phyloP scores from a whole-genome alignment of 2,888 invertebrate species.

The Agonopterix heracliana region DNA sequence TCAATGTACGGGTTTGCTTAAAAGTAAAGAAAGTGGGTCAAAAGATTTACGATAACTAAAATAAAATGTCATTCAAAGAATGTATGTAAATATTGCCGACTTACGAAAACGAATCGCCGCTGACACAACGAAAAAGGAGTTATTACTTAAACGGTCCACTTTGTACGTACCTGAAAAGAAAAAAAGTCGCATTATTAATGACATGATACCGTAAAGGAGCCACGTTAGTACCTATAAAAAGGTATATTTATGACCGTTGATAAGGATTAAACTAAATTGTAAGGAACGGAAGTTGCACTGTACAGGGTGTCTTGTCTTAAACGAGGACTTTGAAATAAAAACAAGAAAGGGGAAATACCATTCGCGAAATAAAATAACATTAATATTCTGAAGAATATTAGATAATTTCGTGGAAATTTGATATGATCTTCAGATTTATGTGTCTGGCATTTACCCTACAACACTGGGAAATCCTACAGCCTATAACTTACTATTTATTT shows the following conservation, averaged over 20 bases:
- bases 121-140: neutral
- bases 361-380: neutral
- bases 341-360: neutral
- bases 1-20: no score
- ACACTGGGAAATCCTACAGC: no score
- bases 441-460: no score
- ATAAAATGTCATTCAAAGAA: neutral
- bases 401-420: no score
- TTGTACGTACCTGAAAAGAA: slow-evolving; percentile 44
- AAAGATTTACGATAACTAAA: neutral
- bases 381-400: no score
- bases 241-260: slow-evolving; percentile 22
- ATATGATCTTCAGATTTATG: no score
- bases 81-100: neutral
- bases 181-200: slow-evolving; percentile 25
- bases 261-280: slow-evolving; percentile 26
- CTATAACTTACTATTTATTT: no score
- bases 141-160: neutral
- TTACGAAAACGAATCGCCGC: no score
- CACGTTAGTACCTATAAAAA: slow-evolving; percentile 16
- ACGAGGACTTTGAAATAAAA: neutral
- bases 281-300: slow-evolving; percentile 19
- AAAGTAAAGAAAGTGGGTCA: neutral
- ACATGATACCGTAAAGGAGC: slow-evolving; percentile 8
- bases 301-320: no score